Evolutionary conservation across 1,140 invertebrate genomes (phyloP).

Genomic region (Zophobas morio): DNA sequence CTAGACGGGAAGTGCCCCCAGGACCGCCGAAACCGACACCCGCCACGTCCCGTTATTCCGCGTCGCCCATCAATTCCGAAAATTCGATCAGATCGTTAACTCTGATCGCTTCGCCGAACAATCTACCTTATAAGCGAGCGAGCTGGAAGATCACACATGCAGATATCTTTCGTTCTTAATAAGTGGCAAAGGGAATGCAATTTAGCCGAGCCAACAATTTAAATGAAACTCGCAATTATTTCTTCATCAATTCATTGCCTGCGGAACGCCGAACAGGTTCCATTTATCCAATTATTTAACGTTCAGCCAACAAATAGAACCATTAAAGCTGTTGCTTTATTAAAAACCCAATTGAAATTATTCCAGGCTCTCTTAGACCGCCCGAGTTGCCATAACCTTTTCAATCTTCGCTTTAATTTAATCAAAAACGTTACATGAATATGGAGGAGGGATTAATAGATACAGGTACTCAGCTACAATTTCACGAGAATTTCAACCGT

Average conservation of each 20-base stretch:
- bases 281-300: conserved; percentile 43
- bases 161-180: conserved; percentile 35
- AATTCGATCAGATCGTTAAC: conserved; percentile 11
- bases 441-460: conserved; percentile 30
- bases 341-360: conserved; percentile 40
- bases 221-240: conserved; percentile 43
- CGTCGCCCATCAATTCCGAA: neutral
- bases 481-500: neutral
- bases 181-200: conserved; percentile 32
- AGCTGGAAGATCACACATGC: conserved; percentile 26
- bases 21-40: conserved; percentile 19
- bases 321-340: conserved; percentile 42
- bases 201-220: conserved; percentile 38
- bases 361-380: conserved; percentile 4
- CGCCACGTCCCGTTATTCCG: conserved; percentile 7
- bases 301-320: conserved; percentile 41
- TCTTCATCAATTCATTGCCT: conserved; percentile 41
- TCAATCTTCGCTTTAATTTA: conserved; percentile 27
- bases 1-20: conserved; percentile 8
- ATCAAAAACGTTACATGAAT: conserved; percentile 24
- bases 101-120: neutral
- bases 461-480: conserved; percentile 14
- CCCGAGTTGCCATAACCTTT: conserved; percentile 6
- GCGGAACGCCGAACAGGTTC: conserved; percentile 28
- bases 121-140: conserved; percentile 15